A percentile compares a stretch with the other conserved stretches of the same genome.
Evolutionary conservation across 2,797 vertebrate species (phyloP).

Genomic region (Xyrichtys novacula): DNA sequence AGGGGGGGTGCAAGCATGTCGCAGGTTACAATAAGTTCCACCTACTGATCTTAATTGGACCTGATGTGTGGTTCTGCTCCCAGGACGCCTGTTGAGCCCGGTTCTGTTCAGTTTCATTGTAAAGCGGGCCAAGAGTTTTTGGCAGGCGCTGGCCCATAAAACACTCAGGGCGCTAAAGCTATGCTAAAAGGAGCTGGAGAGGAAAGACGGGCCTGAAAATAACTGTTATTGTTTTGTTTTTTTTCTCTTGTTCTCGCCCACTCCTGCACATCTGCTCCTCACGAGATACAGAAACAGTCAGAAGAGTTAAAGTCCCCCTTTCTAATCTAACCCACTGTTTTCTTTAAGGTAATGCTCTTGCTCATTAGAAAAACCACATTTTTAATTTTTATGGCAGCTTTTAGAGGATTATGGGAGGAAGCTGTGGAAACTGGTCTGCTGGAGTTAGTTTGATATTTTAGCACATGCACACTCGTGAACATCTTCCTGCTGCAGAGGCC

Average conservation of each 20-base stretch:
- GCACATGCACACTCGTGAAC: conserved; percentile 11
- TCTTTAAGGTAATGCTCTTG: conserved; percentile 58
- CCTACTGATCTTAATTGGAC: conserved; percentile 79
- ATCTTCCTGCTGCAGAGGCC: conserved; percentile 44
- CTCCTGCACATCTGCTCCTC: conserved; percentile 56
- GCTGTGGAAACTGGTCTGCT: conserved; percentile 44
- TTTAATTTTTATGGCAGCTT: conserved; percentile 67
- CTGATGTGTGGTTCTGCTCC: conserved; percentile 78
- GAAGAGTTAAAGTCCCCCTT: not conserved
- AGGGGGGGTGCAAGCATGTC: conserved; percentile 58
- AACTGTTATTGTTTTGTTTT: conserved; percentile 68
- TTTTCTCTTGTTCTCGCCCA: conserved; percentile 20
- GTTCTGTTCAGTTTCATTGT: conserved; percentile 78
- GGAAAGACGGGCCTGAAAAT: conserved; percentile 64
- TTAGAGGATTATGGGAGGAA: conserved; percentile 65
- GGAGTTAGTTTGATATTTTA: conserved; percentile 60
- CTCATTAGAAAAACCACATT: conserved; percentile 57
- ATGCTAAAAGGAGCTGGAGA: conserved; percentile 64
- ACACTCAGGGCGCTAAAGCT: conserved; percentile 66
- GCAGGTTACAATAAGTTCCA: conserved; percentile 79
- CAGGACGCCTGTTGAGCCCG: conserved; percentile 65
- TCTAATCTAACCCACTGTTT: conserved; percentile 2
- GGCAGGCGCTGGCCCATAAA: conserved; percentile 72
- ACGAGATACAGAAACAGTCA: conserved; percentile 23
- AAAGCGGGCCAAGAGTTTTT: conserved; percentile 74